phyloP scores from a whole-genome alignment of 2,888 invertebrate species.

The Hedychridium roseum region DNA sequence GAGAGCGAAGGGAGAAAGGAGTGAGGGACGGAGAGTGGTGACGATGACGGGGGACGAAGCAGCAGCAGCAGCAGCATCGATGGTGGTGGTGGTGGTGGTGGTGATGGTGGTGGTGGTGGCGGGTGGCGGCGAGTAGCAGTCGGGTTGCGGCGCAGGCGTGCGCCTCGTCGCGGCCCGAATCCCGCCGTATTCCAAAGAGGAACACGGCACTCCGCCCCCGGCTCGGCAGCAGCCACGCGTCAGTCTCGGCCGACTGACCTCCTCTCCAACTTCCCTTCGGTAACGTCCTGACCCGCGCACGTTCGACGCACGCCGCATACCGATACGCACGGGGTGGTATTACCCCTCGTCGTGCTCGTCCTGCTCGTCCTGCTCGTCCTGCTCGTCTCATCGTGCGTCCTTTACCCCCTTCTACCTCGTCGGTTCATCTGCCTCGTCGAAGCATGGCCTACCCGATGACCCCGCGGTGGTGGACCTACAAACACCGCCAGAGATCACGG shows the following conservation, averaged over 20 bases:
- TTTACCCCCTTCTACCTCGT: too few relatives aligned
- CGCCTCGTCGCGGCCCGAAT: slow-evolving; percentile 50
- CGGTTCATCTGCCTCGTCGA: background rate
- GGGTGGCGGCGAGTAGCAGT: slow-evolving; percentile 28
- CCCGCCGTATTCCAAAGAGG: slow-evolving; percentile 57
- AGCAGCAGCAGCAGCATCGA: slow-evolving; percentile 15
- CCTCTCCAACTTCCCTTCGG: slow-evolving; percentile 42
- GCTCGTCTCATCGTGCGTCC: too few relatives aligned
- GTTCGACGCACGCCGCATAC: slow-evolving; percentile 37
- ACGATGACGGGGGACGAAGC: slow-evolving; percentile 16
- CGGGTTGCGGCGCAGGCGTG: slow-evolving; percentile 53
- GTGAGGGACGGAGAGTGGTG: slow-evolving; percentile 1
- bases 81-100: slow-evolving; percentile 11
- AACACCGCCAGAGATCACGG: too few relatives aligned
- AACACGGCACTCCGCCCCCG: slow-evolving; percentile 59
- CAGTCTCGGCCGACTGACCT: slow-evolving; percentile 54
- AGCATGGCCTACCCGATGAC: too few relatives aligned
- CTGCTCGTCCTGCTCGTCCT: too few relatives aligned
- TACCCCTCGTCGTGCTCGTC: slow-evolving; percentile 11
- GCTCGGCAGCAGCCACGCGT: slow-evolving; percentile 57
- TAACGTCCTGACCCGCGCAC: slow-evolving; percentile 39
- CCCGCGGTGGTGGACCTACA: too few relatives aligned
- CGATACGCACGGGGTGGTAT: slow-evolving; percentile 23
- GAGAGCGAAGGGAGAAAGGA: background rate
- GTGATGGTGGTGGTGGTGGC: slow-evolving; percentile 25